Base-by-base conservation (phyloP, 2,797 vertebrate species). In the Xenops minutus region DNA sequence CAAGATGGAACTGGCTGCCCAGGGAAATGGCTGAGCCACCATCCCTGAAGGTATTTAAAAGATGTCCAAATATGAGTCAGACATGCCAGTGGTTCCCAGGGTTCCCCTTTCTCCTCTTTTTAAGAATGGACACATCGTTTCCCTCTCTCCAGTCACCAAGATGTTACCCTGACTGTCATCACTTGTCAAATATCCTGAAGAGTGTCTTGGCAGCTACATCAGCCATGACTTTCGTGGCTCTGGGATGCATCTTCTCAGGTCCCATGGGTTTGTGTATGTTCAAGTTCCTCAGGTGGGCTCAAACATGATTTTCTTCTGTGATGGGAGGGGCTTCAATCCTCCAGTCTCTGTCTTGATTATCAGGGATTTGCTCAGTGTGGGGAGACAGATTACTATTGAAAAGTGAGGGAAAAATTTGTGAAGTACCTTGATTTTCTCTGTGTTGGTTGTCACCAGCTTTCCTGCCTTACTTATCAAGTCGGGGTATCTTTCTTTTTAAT, bases 181-280 rank as follows among this genome's bases (percentile, higher is more conserved):
- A 52, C 37, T 26, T 41, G 9, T 41, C 55, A 74, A 13, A 9
- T 27, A 14, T 23, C n/a, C 7, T 4, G 11, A 29, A 26, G 14
- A 30, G 30, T 10, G 44, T 4, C 52, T 64, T 39, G 14, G 29
- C 14, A 62, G 6, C 43, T 63, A 6, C 24, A 19, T 10, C 30
- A 8, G 12, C 32, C 13, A n/a, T n/a, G 4, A 11, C 7, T 21
- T 17, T 44, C 15, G 13, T 39, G 23, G 21, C 12, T 18, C 32
- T 21, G 7, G 23, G 20, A 52, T 69, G 23, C 7, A 3, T 14
- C 20, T 41, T 3, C 0, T 8, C 11, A 44, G 12, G 26, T 72
- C 1, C 16, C 10, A 8, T 10, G 21, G 17, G 5, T 14, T 24
- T 49, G 11, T 2, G 3, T n/a, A n/a, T 27, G 6, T 43, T 67